Base-by-base conservation (phyloP, 2,113 vertebrate species). In the Fukomys damarensis region DNA sequence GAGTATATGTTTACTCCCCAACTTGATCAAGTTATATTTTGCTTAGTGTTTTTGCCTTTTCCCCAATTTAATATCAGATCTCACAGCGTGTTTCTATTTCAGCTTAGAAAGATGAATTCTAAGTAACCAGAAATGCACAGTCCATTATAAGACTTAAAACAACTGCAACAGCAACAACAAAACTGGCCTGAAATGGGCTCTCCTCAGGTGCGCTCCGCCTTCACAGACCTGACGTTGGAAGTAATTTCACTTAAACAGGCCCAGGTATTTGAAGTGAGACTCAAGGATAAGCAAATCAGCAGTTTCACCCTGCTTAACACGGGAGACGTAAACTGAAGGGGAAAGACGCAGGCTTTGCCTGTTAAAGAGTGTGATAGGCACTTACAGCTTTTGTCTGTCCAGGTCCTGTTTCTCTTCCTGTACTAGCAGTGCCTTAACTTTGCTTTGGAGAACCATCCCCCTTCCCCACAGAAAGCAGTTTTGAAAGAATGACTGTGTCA, bases 111-210 rank as follows among this genome's bases (percentile, higher is more conserved):
- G 38, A 77, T 46, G 88, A 91, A 56, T 66, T 65, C 41, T 79
- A 83, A 92, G 10, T 66, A 82, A 86, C 70, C 54, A 86, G n/a
- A 91, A 95, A 86, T 19, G 61, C 32, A 26, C 6, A 22, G 13
- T 84, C n/a, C 68, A 91, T 12, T 38, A 97, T 24, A 77, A 95
- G 56, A 80, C 72, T 91, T 77, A 72, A 97, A 94, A 52, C 17
- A 72, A 43, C 2, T 58, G 22, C 30, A 49, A 41, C 16, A 56
- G 49, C 28, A 90, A 85, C 35, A 90, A 86, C 24, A 38, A 82
- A 94, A 79, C 10, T 74, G 54, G 54, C 38, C 63, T 72, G 41
- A 43, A 4, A 58, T 41, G 59, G 56, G 8, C 38, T 85, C 38
- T 85, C 61, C 49, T 38, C 59, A 87, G 14, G 14, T 22, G 14